Base-by-base conservation (phyloP, 2,888 invertebrate genomes). In the Laothoe populi region DNA sequence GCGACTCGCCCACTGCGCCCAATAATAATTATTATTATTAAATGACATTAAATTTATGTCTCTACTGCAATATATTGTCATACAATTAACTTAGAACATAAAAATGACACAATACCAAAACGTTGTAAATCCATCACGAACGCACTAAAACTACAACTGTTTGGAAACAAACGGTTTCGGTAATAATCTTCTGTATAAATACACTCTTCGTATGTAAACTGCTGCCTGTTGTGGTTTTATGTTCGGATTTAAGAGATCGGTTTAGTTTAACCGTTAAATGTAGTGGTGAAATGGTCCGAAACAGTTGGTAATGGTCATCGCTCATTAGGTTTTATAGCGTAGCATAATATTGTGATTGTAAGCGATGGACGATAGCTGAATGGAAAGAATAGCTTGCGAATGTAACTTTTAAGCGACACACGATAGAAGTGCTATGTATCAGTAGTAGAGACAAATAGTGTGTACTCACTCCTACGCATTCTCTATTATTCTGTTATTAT, bases 81-180 rank as follows among this genome's bases (percentile, higher is more conserved):
- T 19, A 48, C 48, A 16, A 19, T 35, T 19, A 46, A 46, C 10
- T 46, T 19, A n/a, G 16, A 31, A 7, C 53, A 53, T 31, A 19
- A 53, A n/a, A 53, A 53, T 31, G 35, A 31, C 53, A 53, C 53
- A 53, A 53, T 53, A 53, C 53, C 35, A 5, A 13, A 46, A 35
- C 16, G 31, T 31, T 31, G 35, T 53, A 53, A 53, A 53, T 53
- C 53, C 31, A 53, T 53, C 53, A 35, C 31, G 53, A 53, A 1
- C n/a, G 35, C 35, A 53, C 53, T 53, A 53, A 53, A 49, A 31
- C 19, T 11, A 35, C 53, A 35, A 11, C 35, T 31, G 53, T 53
- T 53, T 53, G 53, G 31, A 35, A 53, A 53, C 53, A 53, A 53
- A 53, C 53, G 31, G 53, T 53, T 53, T 53, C 35, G 4, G 31